Base-by-base conservation (phyloP, 2,888 invertebrate species). In the Torymus auratus region DNA sequence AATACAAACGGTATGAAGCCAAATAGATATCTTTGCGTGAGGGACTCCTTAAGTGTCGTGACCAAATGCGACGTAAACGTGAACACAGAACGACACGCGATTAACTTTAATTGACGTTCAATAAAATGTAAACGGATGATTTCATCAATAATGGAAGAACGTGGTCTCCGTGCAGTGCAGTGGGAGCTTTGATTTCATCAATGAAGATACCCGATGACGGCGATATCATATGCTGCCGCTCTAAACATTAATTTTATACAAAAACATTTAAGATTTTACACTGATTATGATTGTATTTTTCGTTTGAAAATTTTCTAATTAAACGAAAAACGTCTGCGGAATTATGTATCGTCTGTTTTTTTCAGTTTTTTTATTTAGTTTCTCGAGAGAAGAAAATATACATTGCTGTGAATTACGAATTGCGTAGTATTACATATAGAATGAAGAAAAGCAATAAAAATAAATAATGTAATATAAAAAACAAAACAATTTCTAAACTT, bases 11-110 rank as follows among this genome's bases (percentile, higher is more conserved):
- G 87, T 98, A 97, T 91, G 96, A 97, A 91, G 94, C 95, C 72
- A 97, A 96, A 90, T 98, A 97, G 94, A 96, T 96, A 88, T 94
- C 95, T 56, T 97, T 96, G 92, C 93, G 96, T 17, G 94, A 94
- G 84, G 95, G 96, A 87, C 91, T 97, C 56, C 91, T 96, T 74
- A 96, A 96, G 85, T 92, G 96, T 15, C 93, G 96, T n/a, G 95
- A 95, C 87, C 95, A 95, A 88, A 96, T 97, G 96, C 94, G 95
- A 72, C 93, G 93, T 81, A 95, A 94, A 88, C 92, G 94, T 83
- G 91, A 92, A 82, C 90, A 90, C n/a, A n/a, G n/a, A n/a, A n/a
- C n/a, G n/a, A n/a, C n/a, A n/a, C n/a, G n/a, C n/a, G n/a, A n/a
- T n/a, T n/a, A n/a, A n/a, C n/a, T n/a, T 53, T 61, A 69, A 7